These are phyloP conservation scores for Drosophila elegans DNA, from an alignment of 1,140 invertebrate species.

Conservation along the genomic window DNA sequence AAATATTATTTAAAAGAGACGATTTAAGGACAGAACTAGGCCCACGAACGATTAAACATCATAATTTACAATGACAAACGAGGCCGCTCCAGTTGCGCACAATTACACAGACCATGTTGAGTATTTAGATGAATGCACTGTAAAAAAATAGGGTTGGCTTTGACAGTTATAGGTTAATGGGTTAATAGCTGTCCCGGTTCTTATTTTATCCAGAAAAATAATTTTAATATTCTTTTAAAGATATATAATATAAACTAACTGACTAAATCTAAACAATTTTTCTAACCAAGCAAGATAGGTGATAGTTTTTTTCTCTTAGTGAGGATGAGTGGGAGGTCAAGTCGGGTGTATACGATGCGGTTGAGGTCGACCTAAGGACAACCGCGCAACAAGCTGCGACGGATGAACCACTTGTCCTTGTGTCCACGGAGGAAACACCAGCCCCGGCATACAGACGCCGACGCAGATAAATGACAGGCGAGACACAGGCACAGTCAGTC, in stretches of 20 bases:
- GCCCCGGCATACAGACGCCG: constrained; percentile 26
- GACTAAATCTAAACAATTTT: no score
- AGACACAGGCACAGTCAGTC: constrained; percentile 54
- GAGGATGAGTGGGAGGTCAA: background rate
- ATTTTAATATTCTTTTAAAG: no score
- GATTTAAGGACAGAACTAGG: constrained; percentile 33
- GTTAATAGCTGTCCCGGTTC: no score
- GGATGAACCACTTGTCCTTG: constrained; percentile 61
- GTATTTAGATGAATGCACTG: constrained; percentile 12
- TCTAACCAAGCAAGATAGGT: no score
- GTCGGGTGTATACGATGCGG: no score
- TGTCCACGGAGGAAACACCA: constrained; percentile 37
- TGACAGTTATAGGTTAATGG: no score
- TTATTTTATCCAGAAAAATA: no score
- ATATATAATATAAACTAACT: no score
- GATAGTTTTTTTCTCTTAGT: background rate
- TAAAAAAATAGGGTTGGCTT: background rate
- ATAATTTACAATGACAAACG: constrained; percentile 84
- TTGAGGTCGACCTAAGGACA: constrained; percentile 21
- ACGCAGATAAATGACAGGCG: constrained; percentile 74
- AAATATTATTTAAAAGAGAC: constrained; percentile 24
- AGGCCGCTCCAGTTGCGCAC: constrained; percentile 68
- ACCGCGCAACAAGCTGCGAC: constrained; percentile 54
- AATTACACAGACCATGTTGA: constrained; percentile 64
- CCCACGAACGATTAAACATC: constrained; percentile 76